Evolutionary conservation across 2,113 vertebrate species (phyloP).

Genomic region (Geothlypis trichas): DNA sequence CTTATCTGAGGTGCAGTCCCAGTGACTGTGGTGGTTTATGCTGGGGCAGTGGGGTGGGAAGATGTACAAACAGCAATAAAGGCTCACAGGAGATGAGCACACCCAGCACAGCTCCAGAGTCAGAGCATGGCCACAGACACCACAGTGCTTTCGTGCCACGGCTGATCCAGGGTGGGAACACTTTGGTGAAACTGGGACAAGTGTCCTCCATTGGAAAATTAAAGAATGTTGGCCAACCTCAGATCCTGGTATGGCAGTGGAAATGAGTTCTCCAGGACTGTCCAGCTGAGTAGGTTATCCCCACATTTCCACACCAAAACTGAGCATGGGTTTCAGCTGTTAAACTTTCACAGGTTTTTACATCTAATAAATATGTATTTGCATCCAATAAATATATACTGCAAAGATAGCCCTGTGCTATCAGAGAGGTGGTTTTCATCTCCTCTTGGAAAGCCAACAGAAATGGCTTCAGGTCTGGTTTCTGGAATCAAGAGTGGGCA

Average conservation of each 20-base stretch:
- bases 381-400: not conserved
- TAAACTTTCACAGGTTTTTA: not conserved
- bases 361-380: not conserved
- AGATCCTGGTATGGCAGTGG: not conserved
- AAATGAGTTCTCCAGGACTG: not conserved
- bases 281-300: not conserved
- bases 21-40: not conserved
- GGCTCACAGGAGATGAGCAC: accelerated
- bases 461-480: not conserved
- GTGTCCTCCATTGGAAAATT: not conserved
- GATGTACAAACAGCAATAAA: not conserved
- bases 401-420: not conserved
- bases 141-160: accelerated
- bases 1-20: not conserved
- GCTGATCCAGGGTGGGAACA: not conserved
- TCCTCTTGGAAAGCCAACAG: not conserved
- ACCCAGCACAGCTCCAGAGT: not conserved
- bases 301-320: not conserved
- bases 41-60: not conserved
- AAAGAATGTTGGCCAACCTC: not conserved
- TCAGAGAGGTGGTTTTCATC: not conserved
- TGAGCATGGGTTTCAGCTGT: not conserved
- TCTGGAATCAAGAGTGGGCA: not conserved
- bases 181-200: not conserved
- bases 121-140: not conserved